Conservation (phyloP, 1,140 invertebrate species). For the Zaprionus camerounensis region DNA sequence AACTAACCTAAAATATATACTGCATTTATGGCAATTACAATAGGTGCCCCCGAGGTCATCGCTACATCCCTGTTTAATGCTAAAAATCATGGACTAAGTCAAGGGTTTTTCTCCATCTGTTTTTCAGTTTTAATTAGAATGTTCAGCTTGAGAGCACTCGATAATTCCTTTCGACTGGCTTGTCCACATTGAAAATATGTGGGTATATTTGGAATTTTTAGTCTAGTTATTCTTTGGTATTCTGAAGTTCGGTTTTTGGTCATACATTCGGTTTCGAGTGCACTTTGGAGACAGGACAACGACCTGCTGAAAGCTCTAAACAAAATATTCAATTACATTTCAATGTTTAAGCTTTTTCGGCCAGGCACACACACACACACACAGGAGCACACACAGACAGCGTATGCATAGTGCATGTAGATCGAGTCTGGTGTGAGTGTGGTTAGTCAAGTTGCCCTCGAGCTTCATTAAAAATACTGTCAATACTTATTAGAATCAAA, state of each 20-base stretch:
- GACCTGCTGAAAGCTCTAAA: conserved; percentile 41
- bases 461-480: conserved; percentile 79
- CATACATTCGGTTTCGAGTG: conserved; percentile 5
- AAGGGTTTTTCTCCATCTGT: background rate
- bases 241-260: background rate
- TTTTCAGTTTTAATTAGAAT: background rate
- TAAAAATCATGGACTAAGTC: background rate
- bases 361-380: conserved; percentile 20
- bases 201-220: background rate
- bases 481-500: conserved; percentile 82
- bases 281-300: conserved; percentile 11
- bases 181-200: background rate
- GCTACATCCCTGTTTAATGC: background rate
- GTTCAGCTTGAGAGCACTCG: background rate
- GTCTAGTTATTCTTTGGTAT: background rate
- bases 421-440: conserved; percentile 6
- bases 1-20: too few relatives aligned
- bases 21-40: too few relatives aligned
- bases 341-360: conserved; percentile 48
- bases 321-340: conserved; percentile 63
- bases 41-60: too few relatives aligned
- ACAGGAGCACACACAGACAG: background rate
- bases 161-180: background rate
- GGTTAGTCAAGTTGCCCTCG: conserved; percentile 5
- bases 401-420: conserved; percentile 12